Evolutionary conservation across 2,797 vertebrate species (phyloP), one percentile per base, ranked within the genome.

Genomic region (Brotula barbata): DNA sequence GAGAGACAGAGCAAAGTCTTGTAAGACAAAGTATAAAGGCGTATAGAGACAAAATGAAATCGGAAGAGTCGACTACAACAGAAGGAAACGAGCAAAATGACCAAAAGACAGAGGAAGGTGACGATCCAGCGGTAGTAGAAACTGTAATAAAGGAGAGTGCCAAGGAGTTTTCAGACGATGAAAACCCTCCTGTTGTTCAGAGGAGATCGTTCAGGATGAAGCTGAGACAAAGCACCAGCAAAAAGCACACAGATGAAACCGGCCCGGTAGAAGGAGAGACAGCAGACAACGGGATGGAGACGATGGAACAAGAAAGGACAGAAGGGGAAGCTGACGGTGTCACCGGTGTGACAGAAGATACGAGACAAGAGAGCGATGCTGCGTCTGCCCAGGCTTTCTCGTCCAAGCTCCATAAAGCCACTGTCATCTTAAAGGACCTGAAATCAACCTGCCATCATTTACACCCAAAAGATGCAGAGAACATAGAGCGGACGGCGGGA

Each of bases 351-450:
- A 12, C 31, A 25, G 28, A 22, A 20, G 14, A 48, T 5, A 6
- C 45, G 11, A 22, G 11, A 23, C 21, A 39, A 22, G 42, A 45
- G 14, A 13, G 31, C 43, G 31, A 20, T 22, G 34, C 13, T 15
- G 12, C 11, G 37, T 39, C 11, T 6, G 34, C 9, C 3, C 34
- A 36, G 3, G 34, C 7, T 10, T 11, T 36, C 3, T 39, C 37
- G 3, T n/a, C 55, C 5, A 64, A 37, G 12, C 63, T 75, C 13
- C 67, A 59, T 28, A 45, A 64, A 45, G 56, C 63, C 3, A 47
- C 52, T 8, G 47, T 71, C 14, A 21, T 72, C 15, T 40, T 75
- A 39, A 40, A 67, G 16, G 71, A 77, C 44, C 9, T 69, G 0
- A 75, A 69, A 66, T 25, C 63, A 54, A 41, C n/a, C 16, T n/a